These are phyloP conservation scores for Epinephelus awoara DNA, from an alignment of 2,797 vertebrate species.

Conservation along the genomic window DNA sequence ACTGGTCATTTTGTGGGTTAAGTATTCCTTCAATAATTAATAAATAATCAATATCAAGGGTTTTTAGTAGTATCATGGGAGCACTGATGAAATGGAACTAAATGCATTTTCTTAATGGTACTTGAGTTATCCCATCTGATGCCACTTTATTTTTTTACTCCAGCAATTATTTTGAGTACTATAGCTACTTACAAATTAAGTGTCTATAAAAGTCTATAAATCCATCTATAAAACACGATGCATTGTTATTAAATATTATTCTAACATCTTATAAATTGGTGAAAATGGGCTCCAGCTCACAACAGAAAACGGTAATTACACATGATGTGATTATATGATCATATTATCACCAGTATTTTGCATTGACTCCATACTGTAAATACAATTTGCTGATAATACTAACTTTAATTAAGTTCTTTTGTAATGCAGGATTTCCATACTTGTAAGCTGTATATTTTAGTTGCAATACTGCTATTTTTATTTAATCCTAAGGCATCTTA, in stretches of 20 bases:
- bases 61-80: background rate
- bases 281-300: background rate
- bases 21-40: background rate
- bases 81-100: background rate
- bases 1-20: too few species aligned
- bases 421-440: too few species aligned
- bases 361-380: background rate
- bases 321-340: background rate
- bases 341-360: background rate
- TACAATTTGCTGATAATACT: too few species aligned
- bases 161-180: background rate
- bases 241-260: background rate
- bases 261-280: background rate
- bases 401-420: too few species aligned
- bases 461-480: background rate
- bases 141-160: background rate
- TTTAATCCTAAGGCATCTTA: background rate
- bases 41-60: background rate
- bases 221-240: background rate
- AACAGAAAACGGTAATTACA: background rate
- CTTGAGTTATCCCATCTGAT: background rate
- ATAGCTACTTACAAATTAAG: background rate
- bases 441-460: too few species aligned
- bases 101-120: background rate
- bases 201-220: too few species aligned